Evolutionary conservation across 2,113 vertebrate species (phyloP).

Genomic region (Myiozetetes cayanensis): DNA sequence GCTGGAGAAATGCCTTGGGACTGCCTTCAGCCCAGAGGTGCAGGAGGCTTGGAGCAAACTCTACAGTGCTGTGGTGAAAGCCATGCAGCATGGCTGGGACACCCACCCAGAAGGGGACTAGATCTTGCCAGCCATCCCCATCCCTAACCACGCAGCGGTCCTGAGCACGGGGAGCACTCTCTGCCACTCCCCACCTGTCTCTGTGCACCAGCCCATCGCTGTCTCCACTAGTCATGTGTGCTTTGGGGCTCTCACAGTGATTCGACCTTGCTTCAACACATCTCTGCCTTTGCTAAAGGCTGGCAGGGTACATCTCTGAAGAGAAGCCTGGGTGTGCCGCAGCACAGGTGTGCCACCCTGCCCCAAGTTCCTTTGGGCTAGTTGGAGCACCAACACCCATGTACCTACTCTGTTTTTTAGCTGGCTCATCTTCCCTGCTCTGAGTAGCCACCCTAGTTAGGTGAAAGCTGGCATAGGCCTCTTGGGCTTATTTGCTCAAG

Average conservation of each 20-base stretch:
- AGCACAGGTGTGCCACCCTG: not conserved
- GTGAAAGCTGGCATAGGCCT: not conserved
- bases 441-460: not conserved
- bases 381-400: not conserved
- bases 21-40: slow-evolving; percentile 81
- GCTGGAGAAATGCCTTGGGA: slow-evolving; percentile 88
- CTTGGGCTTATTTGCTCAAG: not conserved
- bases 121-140: not conserved
- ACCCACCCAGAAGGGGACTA: slow-evolving; percentile 68
- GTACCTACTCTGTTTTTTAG: not conserved
- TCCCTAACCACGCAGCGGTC: not conserved
- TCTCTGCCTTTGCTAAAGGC: not conserved
- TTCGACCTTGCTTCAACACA: not conserved
- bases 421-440: not conserved
- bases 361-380: not conserved
- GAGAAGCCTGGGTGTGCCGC: not conserved
- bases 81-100: slow-evolving; percentile 87
- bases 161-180: not conserved
- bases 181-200: not conserved
- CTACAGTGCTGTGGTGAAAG: slow-evolving; percentile 84
- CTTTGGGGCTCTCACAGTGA: not conserved
- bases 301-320: not conserved
- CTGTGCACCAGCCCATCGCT: not conserved
- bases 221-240: not conserved
- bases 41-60: slow-evolving; percentile 90